Percentiles rank a stretch among this genome's conserved stretches.
Evolutionary conservation across 2,113 vertebrate species (phyloP).

Genomic region (Ciconia maguari): DNA sequence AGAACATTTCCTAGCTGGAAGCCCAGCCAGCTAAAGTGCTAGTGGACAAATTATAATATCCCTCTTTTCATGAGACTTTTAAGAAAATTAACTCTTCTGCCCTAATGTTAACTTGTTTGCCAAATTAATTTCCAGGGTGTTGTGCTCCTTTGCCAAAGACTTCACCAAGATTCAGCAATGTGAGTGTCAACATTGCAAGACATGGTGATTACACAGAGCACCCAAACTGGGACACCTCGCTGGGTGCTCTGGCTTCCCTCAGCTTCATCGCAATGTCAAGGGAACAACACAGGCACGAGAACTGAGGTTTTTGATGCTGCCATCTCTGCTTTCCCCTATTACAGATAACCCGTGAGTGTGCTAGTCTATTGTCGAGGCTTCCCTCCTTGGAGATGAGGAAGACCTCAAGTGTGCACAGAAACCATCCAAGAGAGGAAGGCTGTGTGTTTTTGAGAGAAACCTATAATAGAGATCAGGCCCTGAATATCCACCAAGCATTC

Average conservation of each 20-base stretch:
- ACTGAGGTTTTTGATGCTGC: background rate
- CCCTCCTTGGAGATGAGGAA: background rate
- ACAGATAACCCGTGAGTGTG: background rate
- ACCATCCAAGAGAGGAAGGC: background rate
- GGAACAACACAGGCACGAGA: background rate
- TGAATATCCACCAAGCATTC: background rate
- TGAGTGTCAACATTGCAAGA: background rate
- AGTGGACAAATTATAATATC: background rate
- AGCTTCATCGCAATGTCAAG: accelerated
- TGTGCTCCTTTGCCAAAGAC: background rate
- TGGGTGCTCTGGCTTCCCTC: background rate
- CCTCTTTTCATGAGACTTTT: background rate
- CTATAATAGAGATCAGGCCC: background rate
- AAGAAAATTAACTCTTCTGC: background rate
- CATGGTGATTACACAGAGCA: background rate
- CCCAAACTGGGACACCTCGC: background rate
- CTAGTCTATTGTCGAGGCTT: background rate
- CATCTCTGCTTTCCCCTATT: background rate
- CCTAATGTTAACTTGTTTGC: background rate
- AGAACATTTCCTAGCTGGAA: background rate
- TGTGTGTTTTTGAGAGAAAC: background rate
- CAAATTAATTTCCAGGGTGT: background rate
- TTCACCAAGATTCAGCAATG: background rate
- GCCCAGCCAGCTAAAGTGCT: background rate
- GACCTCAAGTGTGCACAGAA: background rate